Percentiles rank a stretch among this genome's conserved stretches.
These are phyloP conservation scores for Aldabrachelys gigantea DNA, from an alignment of 2,113 vertebrate genomes.

Conservation along the genomic window DNA sequence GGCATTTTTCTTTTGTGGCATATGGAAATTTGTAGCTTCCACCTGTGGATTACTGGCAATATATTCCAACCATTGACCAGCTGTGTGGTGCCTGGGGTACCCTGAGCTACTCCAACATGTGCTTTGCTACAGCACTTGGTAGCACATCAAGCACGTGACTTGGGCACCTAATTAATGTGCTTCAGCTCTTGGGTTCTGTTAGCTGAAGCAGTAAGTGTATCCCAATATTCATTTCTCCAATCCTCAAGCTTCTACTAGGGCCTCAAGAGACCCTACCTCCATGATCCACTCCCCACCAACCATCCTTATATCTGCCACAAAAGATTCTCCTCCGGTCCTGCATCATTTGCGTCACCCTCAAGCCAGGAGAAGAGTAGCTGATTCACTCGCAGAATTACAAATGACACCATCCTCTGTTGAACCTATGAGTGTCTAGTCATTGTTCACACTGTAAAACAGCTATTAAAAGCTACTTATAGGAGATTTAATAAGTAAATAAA, in stretches of 20 bases:
- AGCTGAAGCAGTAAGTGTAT: neutral
- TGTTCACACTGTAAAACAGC: neutral
- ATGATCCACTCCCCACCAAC: neutral
- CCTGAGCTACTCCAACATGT: neutral
- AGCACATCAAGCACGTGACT: too few species aligned
- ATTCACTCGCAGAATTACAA: neutral
- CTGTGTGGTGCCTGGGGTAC: neutral
- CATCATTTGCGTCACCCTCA: neutral
- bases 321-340: neutral
- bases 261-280: neutral
- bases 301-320: neutral
- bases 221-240: neutral
- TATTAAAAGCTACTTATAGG: neutral
- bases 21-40: too few species aligned
- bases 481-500: neutral
- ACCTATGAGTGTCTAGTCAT: slow-evolving; percentile 8
- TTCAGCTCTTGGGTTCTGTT: neutral
- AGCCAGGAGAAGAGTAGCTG: neutral
- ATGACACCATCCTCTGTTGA: slow-evolving; percentile 5
- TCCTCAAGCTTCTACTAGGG: neutral
- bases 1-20: too few species aligned
- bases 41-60: neutral
- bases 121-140: neutral
- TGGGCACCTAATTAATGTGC: neutral
- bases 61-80: neutral